These are phyloP conservation scores for Lutjanus argentimaculatus DNA, from an alignment of 2,797 vertebrate species.

Conservation along the genomic window DNA sequence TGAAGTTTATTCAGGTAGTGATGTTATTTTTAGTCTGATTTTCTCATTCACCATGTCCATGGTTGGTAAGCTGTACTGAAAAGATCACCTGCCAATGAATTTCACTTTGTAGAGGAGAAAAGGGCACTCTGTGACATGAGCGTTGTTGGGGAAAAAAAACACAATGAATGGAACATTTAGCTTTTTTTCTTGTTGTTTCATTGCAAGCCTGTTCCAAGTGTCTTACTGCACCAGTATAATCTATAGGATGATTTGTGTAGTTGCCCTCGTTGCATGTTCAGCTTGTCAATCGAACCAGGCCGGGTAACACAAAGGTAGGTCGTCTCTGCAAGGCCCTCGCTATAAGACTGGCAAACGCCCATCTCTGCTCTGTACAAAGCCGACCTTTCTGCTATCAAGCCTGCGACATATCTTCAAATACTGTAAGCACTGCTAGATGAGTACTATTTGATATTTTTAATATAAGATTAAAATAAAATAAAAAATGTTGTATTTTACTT, in stretches of 20 bases:
- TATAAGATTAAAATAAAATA: constrained; percentile 85
- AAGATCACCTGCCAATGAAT: constrained; percentile 61
- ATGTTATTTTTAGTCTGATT: constrained; percentile 76
- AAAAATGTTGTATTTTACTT: constrained; percentile 88
- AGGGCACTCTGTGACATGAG: constrained; percentile 61
- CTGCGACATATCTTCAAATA: constrained; percentile 83
- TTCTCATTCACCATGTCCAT: constrained; percentile 74
- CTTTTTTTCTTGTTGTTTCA: constrained; percentile 74
- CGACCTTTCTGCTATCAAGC: constrained; percentile 83
- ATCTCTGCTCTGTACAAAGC: constrained; percentile 73
- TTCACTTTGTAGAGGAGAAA: constrained; percentile 69
- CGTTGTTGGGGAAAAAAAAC: constrained; percentile 50
- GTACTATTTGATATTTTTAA: constrained; percentile 90
- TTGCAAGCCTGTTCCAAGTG: constrained; percentile 82
- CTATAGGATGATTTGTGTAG: constrained; percentile 82
- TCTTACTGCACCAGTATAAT: constrained; percentile 81
- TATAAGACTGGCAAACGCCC: constrained; percentile 38
- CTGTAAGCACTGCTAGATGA: constrained; percentile 87
- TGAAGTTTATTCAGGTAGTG: constrained; percentile 84
- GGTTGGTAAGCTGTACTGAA: constrained; percentile 81
- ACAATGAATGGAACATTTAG: constrained; percentile 70
- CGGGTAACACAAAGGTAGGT: constrained; percentile 76
- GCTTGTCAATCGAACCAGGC: constrained; percentile 82
- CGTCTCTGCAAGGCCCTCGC: constrained; percentile 57
- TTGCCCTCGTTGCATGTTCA: constrained; percentile 87